Evolutionary conservation across 2,113 vertebrate species (phyloP), one percentile per base, ranked within the genome.

Genomic region (Apodemus speciosus): DNA sequence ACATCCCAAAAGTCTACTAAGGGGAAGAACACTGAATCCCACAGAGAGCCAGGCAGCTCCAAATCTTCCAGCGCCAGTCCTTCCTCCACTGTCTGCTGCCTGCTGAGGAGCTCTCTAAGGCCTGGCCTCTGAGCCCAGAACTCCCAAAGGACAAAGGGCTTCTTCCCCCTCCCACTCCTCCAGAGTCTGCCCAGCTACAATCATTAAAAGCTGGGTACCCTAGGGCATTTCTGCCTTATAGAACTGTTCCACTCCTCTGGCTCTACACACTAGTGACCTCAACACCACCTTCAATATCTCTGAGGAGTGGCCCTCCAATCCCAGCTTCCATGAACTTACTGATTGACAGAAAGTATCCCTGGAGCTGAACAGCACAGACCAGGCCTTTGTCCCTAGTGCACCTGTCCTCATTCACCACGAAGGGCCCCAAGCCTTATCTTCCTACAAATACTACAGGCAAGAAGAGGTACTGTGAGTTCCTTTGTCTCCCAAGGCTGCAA

Each of bases 281-380:
- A 98, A 98, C 0, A 11, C 69, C 77, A 98, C 97, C 3, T 98
- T 97, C 0, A 98, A 97, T 30, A 25, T 97, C 32, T 94, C 95
- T 0, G 32, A 96, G 66, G 85, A 69, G 0, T 0, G 27, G 73
- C 1, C 32, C 0, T n/a, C 43, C 2, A 60, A 85, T 30, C 21
- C 51, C 23, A 76, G 11, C 64, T 32, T 75, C n/a, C 25, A 69
- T 0, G 62, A 76, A 1, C 43, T 84, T 1, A 0, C 35, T 0
- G 35, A 1, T 64, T 96, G 96, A 95, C 95, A 97, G 27, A 95
- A 62, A 0, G 8, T 83, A 95, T 77, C 51, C 85, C 18, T 4
- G 49, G 13, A 77, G 53, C 53, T n/a, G 0, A 87, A 18, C 6
- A 35, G 87, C 51, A 81, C 43, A 53, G 88, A 56, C 0, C n/a